Percentiles rank a stretch among this genome's conserved stretches.
Evolutionary conservation across 2,888 invertebrate genomes (phyloP).

Genomic region (Hemithea aestivaria): DNA sequence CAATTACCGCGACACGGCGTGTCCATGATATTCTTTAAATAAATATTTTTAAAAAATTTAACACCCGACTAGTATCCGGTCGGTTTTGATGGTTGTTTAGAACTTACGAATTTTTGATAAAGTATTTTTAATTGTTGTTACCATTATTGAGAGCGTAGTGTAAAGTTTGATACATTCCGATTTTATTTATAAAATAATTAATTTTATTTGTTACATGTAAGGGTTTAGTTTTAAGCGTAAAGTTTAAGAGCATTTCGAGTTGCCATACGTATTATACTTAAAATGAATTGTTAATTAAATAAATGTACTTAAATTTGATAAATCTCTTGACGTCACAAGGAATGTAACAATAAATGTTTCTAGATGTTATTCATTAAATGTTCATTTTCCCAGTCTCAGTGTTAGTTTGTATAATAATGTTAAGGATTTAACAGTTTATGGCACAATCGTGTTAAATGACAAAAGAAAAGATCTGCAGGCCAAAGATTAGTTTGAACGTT

Average conservation of each 20-base stretch:
- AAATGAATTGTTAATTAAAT: slow-evolving; percentile 31
- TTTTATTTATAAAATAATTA: slow-evolving; percentile 55
- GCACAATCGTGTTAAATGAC: slow-evolving; percentile 54
- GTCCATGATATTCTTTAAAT: slow-evolving; percentile 68
- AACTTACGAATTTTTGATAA: slow-evolving; percentile 51
- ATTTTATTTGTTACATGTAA: slow-evolving; percentile 49
- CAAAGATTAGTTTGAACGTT: slow-evolving; percentile 68
- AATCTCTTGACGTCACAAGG: slow-evolving; percentile 19
- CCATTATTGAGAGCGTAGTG: slow-evolving; percentile 51
- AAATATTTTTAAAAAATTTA: slow-evolving; percentile 54
- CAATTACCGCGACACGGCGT: slow-evolving; percentile 56
- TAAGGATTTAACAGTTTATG: slow-evolving; percentile 30
- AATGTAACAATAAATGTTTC: slow-evolving; percentile 22
- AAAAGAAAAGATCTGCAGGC: slow-evolving; percentile 68
- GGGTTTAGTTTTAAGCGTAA: slow-evolving; percentile 40
- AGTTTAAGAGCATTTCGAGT: slow-evolving; percentile 49
- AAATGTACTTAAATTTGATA: slow-evolving; percentile 65
- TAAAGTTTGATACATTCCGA: slow-evolving; percentile 46
- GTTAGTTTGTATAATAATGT: slow-evolving; percentile 39
- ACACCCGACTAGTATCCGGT: slow-evolving; percentile 33
- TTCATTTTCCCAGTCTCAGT: slow-evolving; percentile 46
- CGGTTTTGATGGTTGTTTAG: slow-evolving; percentile 49
- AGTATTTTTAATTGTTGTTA: slow-evolving; percentile 68
- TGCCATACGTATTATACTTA: slow-evolving; percentile 64
- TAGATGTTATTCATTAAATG: slow-evolving; percentile 19